Percentiles rank a stretch among this genome's conserved stretches.
These are phyloP conservation scores for Triplophysa bombifrons DNA, from an alignment of 2,797 vertebrate genomes.

Conservation along the genomic window DNA sequence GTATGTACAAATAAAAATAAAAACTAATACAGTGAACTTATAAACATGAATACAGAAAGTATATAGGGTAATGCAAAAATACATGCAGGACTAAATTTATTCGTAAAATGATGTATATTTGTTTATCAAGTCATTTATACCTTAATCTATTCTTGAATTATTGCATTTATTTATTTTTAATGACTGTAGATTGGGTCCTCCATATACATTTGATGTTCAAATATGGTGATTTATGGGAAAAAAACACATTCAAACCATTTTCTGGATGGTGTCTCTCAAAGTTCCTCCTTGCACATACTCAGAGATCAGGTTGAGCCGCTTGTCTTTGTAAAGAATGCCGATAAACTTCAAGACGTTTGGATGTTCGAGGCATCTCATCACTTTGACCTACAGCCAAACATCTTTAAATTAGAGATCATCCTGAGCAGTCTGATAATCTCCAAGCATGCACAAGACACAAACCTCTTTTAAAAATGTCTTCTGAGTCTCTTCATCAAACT, in stretches of 20 bases:
- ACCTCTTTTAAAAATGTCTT: constrained; percentile 96
- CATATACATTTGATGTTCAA: neutral
- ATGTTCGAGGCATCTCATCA: constrained; percentile 97
- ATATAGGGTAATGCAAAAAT: too few species aligned
- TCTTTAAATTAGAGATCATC: neutral
- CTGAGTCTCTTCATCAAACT: constrained; percentile 94
- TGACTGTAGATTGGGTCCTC: too few species aligned
- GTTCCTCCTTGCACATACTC: constrained; percentile 96
- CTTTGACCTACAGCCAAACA: constrained; percentile 84
- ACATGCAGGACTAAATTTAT: too few species aligned
- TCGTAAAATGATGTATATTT: too few species aligned
- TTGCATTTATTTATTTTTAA: too few species aligned
- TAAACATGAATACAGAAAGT: neutral
- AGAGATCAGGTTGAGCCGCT: constrained; percentile 92
- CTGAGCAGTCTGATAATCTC: neutral
- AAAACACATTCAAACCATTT: constrained; percentile 80
- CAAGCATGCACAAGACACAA: constrained; percentile 19
- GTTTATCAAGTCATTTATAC: too few species aligned
- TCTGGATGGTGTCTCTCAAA: constrained; percentile 86
- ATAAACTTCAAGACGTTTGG: constrained; percentile 97
- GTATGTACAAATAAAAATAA: neutral
- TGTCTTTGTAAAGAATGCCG: constrained; percentile 96
- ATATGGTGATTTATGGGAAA: neutral
- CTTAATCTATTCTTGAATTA: too few species aligned
- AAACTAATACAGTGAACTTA: too few species aligned